phyloP scores from a whole-genome alignment of 2,888 invertebrate species.

The Aelia acuminata region DNA sequence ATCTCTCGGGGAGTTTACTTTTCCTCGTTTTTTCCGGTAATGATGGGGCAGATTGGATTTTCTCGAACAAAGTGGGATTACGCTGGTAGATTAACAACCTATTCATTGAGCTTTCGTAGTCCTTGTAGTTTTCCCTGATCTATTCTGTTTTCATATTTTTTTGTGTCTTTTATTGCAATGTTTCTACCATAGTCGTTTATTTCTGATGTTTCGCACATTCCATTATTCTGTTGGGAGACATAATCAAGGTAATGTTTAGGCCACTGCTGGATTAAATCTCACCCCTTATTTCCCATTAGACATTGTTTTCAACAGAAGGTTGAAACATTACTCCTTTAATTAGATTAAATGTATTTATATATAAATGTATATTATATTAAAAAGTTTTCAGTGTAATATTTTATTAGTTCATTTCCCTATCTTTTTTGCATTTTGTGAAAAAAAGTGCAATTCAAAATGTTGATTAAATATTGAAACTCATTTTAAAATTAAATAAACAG shows the following conservation, averaged over 20 bases:
- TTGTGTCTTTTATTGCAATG: no score
- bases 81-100: conserved; percentile 24
- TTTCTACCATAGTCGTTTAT: neutral
- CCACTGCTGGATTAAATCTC: neutral
- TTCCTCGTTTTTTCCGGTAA: conserved; percentile 16
- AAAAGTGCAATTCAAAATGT: no score
- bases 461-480: no score
- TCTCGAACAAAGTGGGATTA: neutral
- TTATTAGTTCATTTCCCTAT: no score
- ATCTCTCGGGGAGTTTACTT: neutral
- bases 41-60: conserved; percentile 44
- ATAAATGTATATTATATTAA: no score
- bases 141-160: neutral
- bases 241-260: neutral
- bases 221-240: neutral
- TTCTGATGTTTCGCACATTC: neutral
- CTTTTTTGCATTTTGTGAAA: no score
- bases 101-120: neutral
- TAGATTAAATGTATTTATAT: neutral
- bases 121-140: neutral
- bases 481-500: no score
- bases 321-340: neutral
- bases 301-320: neutral
- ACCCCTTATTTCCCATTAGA: neutral
- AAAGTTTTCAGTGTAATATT: no score